A percentile compares a stretch with the other conserved stretches of the same genome.
Conservation (phyloP, 2,888 invertebrate genomes). For the Acronicta aceris region DNA sequence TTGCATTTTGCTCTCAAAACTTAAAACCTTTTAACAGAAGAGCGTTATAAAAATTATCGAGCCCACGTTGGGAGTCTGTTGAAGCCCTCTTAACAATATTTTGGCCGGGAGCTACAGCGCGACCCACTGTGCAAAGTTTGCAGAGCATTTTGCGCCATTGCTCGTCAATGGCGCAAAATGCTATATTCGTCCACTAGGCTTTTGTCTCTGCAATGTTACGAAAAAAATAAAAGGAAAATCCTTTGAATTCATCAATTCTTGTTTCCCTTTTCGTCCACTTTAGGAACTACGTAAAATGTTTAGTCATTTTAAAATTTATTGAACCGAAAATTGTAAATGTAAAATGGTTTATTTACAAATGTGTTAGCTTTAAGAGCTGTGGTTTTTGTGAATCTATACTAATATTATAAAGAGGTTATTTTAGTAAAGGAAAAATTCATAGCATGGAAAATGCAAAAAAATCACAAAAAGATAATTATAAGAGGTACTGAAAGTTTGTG, state of each 20-base stretch:
- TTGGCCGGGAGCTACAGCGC: slow-evolving; percentile 67
- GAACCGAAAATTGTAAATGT: too few relatives aligned
- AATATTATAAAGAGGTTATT: too few relatives aligned
- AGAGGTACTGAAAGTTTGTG: too few relatives aligned
- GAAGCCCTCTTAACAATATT: slow-evolving; percentile 76
- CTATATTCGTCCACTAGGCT: slow-evolving; percentile 58
- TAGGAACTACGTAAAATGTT: too few relatives aligned
- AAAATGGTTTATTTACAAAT: too few relatives aligned
- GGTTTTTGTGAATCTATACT: too few relatives aligned
- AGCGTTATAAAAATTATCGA: slow-evolving; percentile 80
- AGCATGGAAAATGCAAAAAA: too few relatives aligned
- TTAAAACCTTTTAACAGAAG: slow-evolving; percentile 66
- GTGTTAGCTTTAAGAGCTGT: too few relatives aligned
- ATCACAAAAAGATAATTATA: too few relatives aligned
- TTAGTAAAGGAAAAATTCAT: too few relatives aligned
- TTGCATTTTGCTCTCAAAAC: slow-evolving; percentile 52
- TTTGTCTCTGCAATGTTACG: slow-evolving; percentile 47
- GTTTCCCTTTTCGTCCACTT: slow-evolving; percentile 24
- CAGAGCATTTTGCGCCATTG: slow-evolving; percentile 61
- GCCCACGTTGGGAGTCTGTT: slow-evolving; percentile 66
- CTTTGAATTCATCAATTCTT: slow-evolving; percentile 15
- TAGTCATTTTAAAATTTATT: too few relatives aligned
- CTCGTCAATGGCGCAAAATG: too few relatives aligned
- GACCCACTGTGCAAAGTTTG: slow-evolving; percentile 66
- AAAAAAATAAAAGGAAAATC: slow-evolving; percentile 39